Conservation (phyloP, 2,113 vertebrate genomes). For the Rhagologus leucostigma region DNA sequence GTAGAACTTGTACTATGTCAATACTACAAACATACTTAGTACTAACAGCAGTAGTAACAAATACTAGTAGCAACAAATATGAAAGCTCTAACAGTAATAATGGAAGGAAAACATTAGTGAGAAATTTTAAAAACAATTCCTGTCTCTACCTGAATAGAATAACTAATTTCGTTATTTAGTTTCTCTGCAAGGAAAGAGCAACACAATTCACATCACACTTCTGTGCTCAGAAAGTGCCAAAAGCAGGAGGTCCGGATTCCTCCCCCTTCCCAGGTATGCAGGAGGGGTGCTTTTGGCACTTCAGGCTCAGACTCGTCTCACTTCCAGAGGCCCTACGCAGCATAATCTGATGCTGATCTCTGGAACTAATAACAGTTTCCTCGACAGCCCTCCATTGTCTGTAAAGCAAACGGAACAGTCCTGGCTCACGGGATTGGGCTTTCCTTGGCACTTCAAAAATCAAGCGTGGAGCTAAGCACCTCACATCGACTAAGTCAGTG, state of each 20-base stretch:
- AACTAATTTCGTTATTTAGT: not conserved
- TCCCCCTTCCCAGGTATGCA: not conserved
- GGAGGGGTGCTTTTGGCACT: not conserved
- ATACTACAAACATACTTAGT: no score
- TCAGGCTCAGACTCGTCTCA: not conserved
- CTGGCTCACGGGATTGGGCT: not conserved
- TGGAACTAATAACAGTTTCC: not conserved
- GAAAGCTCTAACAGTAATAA: not conserved
- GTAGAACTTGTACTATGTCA: not conserved
- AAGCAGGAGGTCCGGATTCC: not conserved
- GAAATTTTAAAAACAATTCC: not conserved
- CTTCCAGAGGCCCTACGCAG: not conserved
- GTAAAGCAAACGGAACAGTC: no score
- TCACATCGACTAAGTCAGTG: not conserved
- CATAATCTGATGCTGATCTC: not conserved
- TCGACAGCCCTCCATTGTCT: not conserved
- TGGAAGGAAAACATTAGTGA: not conserved
- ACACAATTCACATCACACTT: not conserved
- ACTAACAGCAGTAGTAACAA: not conserved
- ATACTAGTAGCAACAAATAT: not conserved
- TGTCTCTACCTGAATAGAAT: not conserved
- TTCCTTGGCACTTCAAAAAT: not conserved
- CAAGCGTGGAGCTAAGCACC: not conserved
- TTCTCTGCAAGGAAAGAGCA: not conserved
- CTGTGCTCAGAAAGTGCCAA: not conserved